Conservation (phyloP, 2,797 vertebrate species). For the Anomalospiza imberbis region DNA sequence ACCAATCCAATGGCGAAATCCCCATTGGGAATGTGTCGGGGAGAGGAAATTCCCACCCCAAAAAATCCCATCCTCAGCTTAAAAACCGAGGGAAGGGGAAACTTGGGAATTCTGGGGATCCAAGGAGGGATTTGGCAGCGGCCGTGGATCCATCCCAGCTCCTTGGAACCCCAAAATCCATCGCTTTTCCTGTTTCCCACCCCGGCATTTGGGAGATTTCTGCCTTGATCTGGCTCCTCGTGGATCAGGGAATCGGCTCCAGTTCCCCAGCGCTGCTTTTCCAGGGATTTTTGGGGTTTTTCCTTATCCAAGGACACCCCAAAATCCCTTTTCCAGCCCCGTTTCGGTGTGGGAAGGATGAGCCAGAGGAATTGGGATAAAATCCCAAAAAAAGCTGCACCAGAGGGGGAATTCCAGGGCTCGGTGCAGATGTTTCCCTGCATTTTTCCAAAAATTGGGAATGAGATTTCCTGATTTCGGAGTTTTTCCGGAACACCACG, state of each 20-base stretch:
- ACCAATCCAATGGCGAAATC: not conserved
- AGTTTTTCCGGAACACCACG: rapidly evolving
- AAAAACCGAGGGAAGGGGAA: not conserved
- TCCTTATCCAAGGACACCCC: not conserved
- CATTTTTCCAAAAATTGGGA: rapidly evolving
- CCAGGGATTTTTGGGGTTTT: rapidly evolving
- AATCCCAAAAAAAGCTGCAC: not conserved
- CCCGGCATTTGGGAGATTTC: rapidly evolving
- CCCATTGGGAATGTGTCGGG: rapidly evolving
- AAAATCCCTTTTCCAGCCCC: not conserved
- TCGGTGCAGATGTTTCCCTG: rapidly evolving
- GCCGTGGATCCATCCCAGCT: not conserved
- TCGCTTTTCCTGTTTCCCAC: rapidly evolving
- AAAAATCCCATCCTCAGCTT: not conserved
- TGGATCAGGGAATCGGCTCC: not conserved
- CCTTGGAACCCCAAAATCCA: not conserved
- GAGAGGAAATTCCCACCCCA: not conserved
- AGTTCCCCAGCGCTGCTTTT: rapidly evolving
- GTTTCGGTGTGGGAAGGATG: rapidly evolving
- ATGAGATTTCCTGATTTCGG: rapidly evolving
- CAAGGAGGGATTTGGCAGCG: not conserved
- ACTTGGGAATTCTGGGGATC: not conserved
- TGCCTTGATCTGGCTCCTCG: rapidly evolving
- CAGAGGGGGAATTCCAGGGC: not conserved
- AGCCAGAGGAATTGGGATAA: not conserved